These are phyloP conservation scores for Drosophila kanapiae DNA, from an alignment of 1,140 invertebrate species.

Conservation along the genomic window DNA sequence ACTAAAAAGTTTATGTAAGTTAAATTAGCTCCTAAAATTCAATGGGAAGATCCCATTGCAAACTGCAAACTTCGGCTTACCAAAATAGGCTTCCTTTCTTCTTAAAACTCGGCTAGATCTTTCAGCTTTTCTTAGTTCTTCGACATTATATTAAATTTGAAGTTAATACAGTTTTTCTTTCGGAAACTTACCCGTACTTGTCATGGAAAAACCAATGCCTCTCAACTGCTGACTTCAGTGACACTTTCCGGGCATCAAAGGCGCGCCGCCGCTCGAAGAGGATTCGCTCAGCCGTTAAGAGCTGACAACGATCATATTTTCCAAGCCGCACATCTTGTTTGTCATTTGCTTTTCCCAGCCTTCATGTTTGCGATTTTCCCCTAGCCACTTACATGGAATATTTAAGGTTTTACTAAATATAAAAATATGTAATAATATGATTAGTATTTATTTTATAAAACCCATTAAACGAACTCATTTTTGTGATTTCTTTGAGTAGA, in stretches of 20 bases:
- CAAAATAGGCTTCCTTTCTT: too few relatives aligned
- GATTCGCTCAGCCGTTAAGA: slow-evolving; percentile 25
- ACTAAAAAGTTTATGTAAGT: too few relatives aligned
- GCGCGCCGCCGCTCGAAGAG: slow-evolving; percentile 5
- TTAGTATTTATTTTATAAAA: background rate
- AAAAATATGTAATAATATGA: too few relatives aligned
- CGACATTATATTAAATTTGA: background rate
- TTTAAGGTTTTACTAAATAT: background rate
- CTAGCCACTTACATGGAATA: background rate
- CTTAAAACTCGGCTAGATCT: too few relatives aligned
- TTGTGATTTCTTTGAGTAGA: too few relatives aligned
- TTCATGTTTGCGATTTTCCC: background rate
- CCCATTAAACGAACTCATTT: too few relatives aligned
- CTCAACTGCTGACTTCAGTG: background rate
- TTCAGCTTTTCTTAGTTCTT: background rate
- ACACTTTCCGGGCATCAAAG: slow-evolving; percentile 27
- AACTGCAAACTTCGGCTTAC: too few relatives aligned
- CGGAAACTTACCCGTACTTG: too few relatives aligned
- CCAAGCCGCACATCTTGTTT: slow-evolving; percentile 8
- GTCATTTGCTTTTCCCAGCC: background rate
- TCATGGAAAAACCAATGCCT: background rate
- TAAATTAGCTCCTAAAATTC: too few relatives aligned
- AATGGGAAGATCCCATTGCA: too few relatives aligned
- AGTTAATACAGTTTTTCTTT: too few relatives aligned
- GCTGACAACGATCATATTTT: slow-evolving; percentile 46